These are phyloP conservation scores for Brevipalpus yothersi DNA, from an alignment of 1,140 invertebrate species.

Conservation along the genomic window DNA sequence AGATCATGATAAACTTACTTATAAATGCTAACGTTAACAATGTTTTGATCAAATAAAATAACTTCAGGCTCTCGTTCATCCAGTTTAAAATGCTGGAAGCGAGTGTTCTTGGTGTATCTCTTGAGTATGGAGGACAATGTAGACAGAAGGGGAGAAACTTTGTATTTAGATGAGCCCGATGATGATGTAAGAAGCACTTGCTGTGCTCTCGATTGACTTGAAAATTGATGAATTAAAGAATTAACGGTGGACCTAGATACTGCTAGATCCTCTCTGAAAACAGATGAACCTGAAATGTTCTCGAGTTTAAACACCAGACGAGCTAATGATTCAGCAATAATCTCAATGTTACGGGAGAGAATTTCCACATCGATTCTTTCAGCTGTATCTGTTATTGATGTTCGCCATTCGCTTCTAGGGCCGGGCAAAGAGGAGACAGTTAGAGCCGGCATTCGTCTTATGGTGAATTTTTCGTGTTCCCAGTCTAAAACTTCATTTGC, in stretches of 20 bases:
- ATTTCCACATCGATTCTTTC: slow-evolving; percentile 31
- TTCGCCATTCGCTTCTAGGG: slow-evolving; percentile 17
- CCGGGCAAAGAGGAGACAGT: slow-evolving; percentile 55
- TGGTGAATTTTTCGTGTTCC: slow-evolving; percentile 92
- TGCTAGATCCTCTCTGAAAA: slow-evolving; percentile 1
- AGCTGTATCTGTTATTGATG: slow-evolving; percentile 21
- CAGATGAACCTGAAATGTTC: slow-evolving; percentile 19
- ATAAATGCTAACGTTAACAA: slow-evolving; percentile 56
- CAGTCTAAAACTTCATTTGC: slow-evolving; percentile 73
- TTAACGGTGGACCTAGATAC: slow-evolving; percentile 1
- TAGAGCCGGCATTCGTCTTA: slow-evolving; percentile 64
- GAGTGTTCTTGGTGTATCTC: slow-evolving; percentile 4
- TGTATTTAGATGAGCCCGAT: slow-evolving; percentile 16
- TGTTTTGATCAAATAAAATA: slow-evolving; percentile 58
- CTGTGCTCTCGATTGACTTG: neutral
- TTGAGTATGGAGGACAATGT: slow-evolving; percentile 12
- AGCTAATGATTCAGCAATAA: slow-evolving; percentile 56
- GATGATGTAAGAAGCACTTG: slow-evolving; percentile 11
- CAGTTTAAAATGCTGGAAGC: slow-evolving; percentile 3
- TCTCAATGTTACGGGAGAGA: slow-evolving; percentile 39
- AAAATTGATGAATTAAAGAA: slow-evolving; percentile 1
- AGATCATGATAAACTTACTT: slow-evolving; percentile 31
- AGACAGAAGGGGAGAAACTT: neutral
- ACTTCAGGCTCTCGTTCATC: slow-evolving; percentile 58
- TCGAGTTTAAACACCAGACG: slow-evolving; percentile 57